A percentile compares a stretch with the other conserved stretches of the same genome.
Conservation (phyloP, 2,797 vertebrate species). For the Enteromius mattozi region DNA sequence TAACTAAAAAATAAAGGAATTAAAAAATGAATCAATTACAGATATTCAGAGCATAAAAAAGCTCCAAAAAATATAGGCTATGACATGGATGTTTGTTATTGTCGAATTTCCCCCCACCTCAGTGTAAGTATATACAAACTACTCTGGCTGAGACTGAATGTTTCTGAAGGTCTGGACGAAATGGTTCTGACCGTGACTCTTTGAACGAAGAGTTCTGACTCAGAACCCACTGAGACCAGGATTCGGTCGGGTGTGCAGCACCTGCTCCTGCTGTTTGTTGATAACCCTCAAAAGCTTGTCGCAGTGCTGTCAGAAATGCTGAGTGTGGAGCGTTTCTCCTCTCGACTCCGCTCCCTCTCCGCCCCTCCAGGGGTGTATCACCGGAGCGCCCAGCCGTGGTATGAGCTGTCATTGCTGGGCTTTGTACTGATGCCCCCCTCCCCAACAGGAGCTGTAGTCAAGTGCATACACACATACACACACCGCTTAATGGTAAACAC, state of each 20-base stretch:
- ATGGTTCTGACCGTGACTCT: conserved; percentile 61
- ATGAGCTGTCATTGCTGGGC: conserved; percentile 84
- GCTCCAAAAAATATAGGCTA: neutral
- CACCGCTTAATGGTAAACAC: conserved; percentile 29
- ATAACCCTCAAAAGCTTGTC: conserved; percentile 68
- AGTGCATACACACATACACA: conserved; percentile 65
- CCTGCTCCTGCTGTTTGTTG: conserved; percentile 75
- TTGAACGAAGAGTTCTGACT: conserved; percentile 26
- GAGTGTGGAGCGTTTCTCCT: conserved; percentile 74
- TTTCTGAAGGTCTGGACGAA: conserved; percentile 15
- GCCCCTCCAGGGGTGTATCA: conserved; percentile 70
- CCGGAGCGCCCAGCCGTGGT: conserved; percentile 80
- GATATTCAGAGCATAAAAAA: neutral
- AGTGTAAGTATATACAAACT: neutral
- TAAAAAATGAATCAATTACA: neutral
- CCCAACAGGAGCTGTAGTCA: conserved; percentile 42
- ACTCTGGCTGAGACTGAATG: neutral
- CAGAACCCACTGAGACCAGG: conserved; percentile 47
- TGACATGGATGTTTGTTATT: neutral
- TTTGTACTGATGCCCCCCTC: conserved; percentile 75
- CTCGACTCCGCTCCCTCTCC: neutral
- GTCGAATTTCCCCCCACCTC: neutral
- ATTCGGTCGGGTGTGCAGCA: conserved; percentile 69
- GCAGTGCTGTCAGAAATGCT: conserved; percentile 76
- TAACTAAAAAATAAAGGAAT: neutral